A percentile compares a stretch with the other conserved stretches of the same genome.
These are phyloP conservation scores for Progne subis DNA, from an alignment of 2,113 vertebrate genomes.

Conservation along the genomic window DNA sequence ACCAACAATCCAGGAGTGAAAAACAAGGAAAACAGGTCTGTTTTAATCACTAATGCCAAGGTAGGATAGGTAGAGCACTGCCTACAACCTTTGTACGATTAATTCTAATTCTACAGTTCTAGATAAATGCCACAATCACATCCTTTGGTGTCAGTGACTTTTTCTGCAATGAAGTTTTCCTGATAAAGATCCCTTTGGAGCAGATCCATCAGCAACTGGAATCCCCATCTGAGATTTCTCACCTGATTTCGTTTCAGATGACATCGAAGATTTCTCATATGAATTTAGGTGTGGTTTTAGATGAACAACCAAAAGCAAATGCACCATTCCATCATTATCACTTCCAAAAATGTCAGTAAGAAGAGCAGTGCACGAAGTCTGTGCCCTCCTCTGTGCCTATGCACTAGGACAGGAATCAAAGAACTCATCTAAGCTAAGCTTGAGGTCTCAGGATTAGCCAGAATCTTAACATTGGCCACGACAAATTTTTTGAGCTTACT, in stretches of 20 bases:
- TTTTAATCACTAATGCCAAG: neutral
- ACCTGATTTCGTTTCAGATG: neutral
- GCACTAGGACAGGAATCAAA: neutral
- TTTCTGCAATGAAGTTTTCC: neutral
- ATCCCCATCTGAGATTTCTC: neutral
- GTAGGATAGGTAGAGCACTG: neutral
- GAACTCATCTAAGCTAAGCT: neutral
- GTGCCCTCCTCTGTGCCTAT: neutral
- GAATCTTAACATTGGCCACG: neutral
- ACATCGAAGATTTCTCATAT: neutral
- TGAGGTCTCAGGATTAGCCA: neutral
- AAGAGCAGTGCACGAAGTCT: neutral
- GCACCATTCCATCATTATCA: fast-evolving
- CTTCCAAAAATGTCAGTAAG: neutral
- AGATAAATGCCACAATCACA: neutral
- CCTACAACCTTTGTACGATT: neutral
- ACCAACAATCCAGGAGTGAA: neutral
- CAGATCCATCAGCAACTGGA: neutral
- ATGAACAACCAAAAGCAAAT: neutral
- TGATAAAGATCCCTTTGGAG: neutral
- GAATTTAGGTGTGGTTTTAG: neutral
- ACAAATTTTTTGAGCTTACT: neutral
- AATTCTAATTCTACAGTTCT: neutral
- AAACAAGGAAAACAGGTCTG: neutral
- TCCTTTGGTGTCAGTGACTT: neutral